phyloP scores from a whole-genome alignment of 2,113 vertebrate genomes.

The Archilochus colubris region DNA sequence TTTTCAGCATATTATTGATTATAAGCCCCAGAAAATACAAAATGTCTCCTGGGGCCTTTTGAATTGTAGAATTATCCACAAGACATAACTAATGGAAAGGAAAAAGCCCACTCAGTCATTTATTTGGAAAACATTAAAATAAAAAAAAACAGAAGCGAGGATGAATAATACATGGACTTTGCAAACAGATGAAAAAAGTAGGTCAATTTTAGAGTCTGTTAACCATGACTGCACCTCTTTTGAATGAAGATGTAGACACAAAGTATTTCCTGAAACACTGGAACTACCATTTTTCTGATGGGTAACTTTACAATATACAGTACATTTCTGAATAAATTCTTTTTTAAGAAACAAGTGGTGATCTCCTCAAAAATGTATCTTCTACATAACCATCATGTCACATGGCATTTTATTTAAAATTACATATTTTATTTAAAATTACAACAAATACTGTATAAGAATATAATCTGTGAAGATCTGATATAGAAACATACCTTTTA shows the following conservation, averaged over 20 bases:
- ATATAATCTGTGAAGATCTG: not conserved
- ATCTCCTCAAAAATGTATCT: not conserved
- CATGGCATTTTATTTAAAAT: not conserved
- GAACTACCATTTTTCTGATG: not conserved
- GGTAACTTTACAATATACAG: not conserved
- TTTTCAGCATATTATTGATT: not conserved
- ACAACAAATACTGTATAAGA: not conserved
- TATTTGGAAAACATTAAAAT: not conserved
- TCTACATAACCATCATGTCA: not conserved
- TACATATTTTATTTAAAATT: not conserved
- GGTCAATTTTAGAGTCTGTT: slow-evolving; percentile 1
- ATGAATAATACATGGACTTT: not conserved
- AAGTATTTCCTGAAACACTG: not conserved
- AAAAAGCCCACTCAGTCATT: not conserved
- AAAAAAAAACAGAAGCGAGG: not conserved
- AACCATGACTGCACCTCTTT: not conserved
- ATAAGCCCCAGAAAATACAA: not conserved
- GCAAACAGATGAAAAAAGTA: not conserved
- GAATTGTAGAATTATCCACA: not conserved
- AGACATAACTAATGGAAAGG: not conserved
- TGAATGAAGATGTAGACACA: not conserved
- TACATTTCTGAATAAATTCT: not conserved
- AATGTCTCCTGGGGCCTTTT: not conserved
- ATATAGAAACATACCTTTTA: not conserved
- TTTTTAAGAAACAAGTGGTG: not conserved